Evolutionary conservation across 2,797 vertebrate species (phyloP).

Genomic region (Labroides dimidiatus): DNA sequence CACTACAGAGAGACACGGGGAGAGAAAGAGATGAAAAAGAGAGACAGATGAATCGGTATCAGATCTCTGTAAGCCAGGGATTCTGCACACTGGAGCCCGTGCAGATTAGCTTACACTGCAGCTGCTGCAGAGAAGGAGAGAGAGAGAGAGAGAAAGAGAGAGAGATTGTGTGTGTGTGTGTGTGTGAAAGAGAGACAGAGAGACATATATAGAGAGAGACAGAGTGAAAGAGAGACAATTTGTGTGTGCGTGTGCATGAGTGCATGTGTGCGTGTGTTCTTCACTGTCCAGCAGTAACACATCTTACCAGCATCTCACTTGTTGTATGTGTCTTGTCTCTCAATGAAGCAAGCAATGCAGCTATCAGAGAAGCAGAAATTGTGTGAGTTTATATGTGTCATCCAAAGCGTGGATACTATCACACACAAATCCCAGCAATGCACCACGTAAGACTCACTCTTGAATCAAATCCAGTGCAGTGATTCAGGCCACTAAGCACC

Average conservation of each 20-base stretch:
- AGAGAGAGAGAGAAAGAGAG: background rate
- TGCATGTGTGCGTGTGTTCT: slow-evolving; percentile 9
- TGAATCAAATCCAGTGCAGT: slow-evolving; percentile 47
- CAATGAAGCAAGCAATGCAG: slow-evolving; percentile 29
- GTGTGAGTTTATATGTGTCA: slow-evolving; percentile 14
- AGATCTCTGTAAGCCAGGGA: slow-evolving; percentile 64
- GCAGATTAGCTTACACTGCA: slow-evolving; percentile 71
- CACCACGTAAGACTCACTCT: slow-evolving; percentile 42
- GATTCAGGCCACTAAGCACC: slow-evolving; percentile 51
- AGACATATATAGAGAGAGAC: background rate
- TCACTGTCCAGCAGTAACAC: slow-evolving; percentile 19
- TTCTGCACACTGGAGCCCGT: slow-evolving; percentile 48
- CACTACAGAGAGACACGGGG: slow-evolving; percentile 29
- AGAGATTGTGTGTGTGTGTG: slow-evolving; percentile 10
- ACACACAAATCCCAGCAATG: slow-evolving; percentile 42
- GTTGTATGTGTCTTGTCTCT: slow-evolving; percentile 31
- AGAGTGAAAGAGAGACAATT: background rate
- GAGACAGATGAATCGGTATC: slow-evolving; percentile 57
- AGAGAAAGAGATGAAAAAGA: slow-evolving; percentile 50
- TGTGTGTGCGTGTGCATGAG: too few relatives aligned
- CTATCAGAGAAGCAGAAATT: slow-evolving; percentile 28
- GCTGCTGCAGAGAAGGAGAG: slow-evolving; percentile 52
- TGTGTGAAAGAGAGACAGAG: background rate
- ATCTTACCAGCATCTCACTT: slow-evolving; percentile 39
- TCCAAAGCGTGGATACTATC: slow-evolving; percentile 35